Evolutionary conservation across 92 coral and sea anemone species (phyloP), one percentile per base, ranked within the genome.

Genomic region (Palythoa caribaeorum): DNA sequence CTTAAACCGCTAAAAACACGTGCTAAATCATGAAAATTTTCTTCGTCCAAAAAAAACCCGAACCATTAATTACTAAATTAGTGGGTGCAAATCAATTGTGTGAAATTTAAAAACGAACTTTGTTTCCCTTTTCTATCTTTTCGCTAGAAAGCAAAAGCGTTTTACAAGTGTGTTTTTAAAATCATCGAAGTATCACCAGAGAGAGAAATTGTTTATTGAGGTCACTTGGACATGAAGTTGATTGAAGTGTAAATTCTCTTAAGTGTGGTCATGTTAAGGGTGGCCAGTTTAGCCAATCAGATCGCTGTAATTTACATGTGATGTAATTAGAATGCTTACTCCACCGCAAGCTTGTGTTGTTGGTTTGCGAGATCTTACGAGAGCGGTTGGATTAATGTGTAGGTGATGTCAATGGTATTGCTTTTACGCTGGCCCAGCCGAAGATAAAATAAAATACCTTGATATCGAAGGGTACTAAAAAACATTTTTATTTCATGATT

Each of bases 251-350:
- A 73, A 87, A 88, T 94, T 94, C 98, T 93, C 98, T 85, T 87
- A 57, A 83, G n/a, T 6, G 21, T n/a, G 57, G 71, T 73, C 94
- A 87, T 94, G 95, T 94, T 95, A 91, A 92, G 87, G 91, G 71
- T 74, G 59, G 38, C 86, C 70, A 73, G 68, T 71, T 35, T 37
- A 89, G 79, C 98, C 98, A 95, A 95, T 95, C 91, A 93, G 80
- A 80, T 83, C 51, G 91, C 89, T 73, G 89, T 79, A 76, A 83
- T 93, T 90, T 91, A 86, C 92, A 91, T 89, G 94, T 88, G 86
- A 76, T 91, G 94, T 93, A 93, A 94, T 94, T 94, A 94, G 98
- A 94, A 94, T 93, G 96, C 94, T 94, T 92, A 95, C 98, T 95
- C 93, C 92, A 90, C 92, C 98, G 91, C 95, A 93, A 94, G 83